Evolutionary conservation across 1,140 invertebrate species (phyloP).

Genomic region (Leptopilina boulardi): DNA sequence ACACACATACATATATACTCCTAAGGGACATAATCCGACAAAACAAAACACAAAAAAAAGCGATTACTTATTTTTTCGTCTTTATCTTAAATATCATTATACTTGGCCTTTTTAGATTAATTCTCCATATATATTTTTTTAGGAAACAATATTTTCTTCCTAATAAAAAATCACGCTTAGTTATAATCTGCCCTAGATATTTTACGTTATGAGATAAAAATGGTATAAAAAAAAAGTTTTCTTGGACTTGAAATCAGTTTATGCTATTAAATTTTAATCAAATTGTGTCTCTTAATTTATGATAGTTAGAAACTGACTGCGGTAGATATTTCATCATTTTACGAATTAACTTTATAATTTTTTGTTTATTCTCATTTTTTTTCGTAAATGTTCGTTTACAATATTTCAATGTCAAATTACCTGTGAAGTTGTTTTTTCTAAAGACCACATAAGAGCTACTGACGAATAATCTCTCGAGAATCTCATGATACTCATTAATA

Average conservation of each 20-base stretch:
- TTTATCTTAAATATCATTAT: conserved; percentile 40
- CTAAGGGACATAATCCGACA: background rate
- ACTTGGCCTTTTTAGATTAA: conserved; percentile 34
- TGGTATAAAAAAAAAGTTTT: background rate
- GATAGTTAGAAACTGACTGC: too few relatives aligned
- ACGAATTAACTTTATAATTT: background rate
- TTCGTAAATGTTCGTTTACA: background rate
- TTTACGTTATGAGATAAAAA: background rate
- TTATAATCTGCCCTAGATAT: background rate
- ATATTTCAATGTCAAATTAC: conserved; percentile 37
- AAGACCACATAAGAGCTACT: conserved; percentile 43
- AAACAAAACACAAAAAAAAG: conserved; percentile 8
- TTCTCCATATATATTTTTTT: background rate
- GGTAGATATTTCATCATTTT: background rate
- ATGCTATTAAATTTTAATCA: background rate
- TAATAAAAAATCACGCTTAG: background rate
- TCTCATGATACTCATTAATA: conserved; percentile 50
- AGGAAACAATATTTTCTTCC: conserved; percentile 11
- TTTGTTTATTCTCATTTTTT: background rate
- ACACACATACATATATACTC: background rate
- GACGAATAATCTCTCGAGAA: conserved; percentile 24
- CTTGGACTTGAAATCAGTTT: background rate
- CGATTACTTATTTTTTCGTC: conserved; percentile 33
- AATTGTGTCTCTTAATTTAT: background rate
- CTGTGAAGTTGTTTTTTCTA: conserved; percentile 34